These are phyloP conservation scores for Drosophila elegans DNA, from an alignment of 1,140 invertebrate genomes.

Conservation along the genomic window DNA sequence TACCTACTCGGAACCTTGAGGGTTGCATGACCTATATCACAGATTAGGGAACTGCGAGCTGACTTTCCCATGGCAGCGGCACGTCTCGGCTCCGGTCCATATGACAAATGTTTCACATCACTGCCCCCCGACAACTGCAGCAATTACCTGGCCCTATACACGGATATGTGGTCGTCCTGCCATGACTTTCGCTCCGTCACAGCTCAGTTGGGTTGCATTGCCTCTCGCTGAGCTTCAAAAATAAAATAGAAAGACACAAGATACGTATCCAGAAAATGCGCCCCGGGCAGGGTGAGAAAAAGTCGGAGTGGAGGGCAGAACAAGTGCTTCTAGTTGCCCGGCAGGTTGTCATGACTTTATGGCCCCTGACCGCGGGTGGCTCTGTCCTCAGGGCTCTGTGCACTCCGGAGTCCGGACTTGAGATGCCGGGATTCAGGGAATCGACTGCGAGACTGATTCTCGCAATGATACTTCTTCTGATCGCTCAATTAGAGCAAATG, in stretches of 20 bases:
- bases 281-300: conserved; percentile 41
- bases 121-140: conserved; percentile 64
- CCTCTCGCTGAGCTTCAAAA: conserved; percentile 63
- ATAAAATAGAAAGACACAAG: conserved; percentile 5
- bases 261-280: conserved; percentile 30
- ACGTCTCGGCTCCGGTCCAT: conserved; percentile 66
- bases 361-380: conserved; percentile 37
- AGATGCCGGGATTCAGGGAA: conserved; percentile 1
- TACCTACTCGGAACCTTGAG: conserved; percentile 70
- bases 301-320: conserved; percentile 41
- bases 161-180: conserved; percentile 6
- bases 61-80: conserved; percentile 76
- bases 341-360: conserved; percentile 58
- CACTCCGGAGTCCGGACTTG: neutral
- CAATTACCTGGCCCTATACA: conserved; percentile 67
- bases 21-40: conserved; percentile 82
- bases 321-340: conserved; percentile 57
- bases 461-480: conserved; percentile 46
- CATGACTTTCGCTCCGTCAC: conserved; percentile 56
- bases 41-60: conserved; percentile 61
- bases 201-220: conserved; percentile 74
- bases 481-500: conserved; percentile 66
- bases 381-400: neutral
- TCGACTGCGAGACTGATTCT: conserved; percentile 14
- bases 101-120: conserved; percentile 81